Conservation (phyloP, 2,888 invertebrate genomes). For the Erebia palarica region DNA sequence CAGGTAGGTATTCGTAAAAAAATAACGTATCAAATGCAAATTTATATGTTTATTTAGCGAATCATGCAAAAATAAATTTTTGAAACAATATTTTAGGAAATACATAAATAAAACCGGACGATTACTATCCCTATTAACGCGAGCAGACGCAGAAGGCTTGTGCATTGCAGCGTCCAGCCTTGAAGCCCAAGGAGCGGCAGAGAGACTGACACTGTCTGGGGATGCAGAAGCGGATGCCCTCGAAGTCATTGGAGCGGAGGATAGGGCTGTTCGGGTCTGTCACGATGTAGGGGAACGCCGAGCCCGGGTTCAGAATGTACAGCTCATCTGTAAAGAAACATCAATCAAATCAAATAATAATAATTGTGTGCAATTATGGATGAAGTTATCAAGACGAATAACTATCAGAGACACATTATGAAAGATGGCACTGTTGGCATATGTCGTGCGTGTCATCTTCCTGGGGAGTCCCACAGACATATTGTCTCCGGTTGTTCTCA, state of each 20-base stretch:
- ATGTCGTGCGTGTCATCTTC: too few relatives aligned
- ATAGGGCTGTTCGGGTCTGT: constrained; percentile 18
- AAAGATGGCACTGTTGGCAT: too few relatives aligned
- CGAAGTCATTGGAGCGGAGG: not conserved
- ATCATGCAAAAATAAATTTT: not conserved
- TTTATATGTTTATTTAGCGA: not conserved
- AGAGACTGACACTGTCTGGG: constrained; percentile 13
- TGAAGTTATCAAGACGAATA: too few relatives aligned
- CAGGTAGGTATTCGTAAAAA: not conserved
- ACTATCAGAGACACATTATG: too few relatives aligned
- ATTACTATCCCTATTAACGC: not conserved
- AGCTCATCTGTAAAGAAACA: constrained; percentile 11
- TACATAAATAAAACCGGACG: not conserved
- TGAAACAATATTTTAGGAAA: not conserved
- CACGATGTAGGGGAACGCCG: constrained; percentile 16
- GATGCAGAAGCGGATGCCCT: constrained; percentile 20
- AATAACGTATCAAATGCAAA: not conserved
- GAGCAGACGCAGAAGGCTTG: constrained; percentile 26
- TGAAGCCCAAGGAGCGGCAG: constrained; percentile 12
- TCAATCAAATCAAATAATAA: too few relatives aligned
- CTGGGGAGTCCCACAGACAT: too few relatives aligned
- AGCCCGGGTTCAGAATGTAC: constrained; percentile 14
- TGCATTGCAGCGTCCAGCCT: constrained; percentile 11
- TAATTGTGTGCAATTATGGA: too few relatives aligned
- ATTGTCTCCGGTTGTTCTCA: too few relatives aligned